Evolutionary conservation across 2,888 invertebrate genomes (phyloP), one percentile per base, ranked within the genome.

Genomic region (Amblyjoppa fuscipennis): DNA sequence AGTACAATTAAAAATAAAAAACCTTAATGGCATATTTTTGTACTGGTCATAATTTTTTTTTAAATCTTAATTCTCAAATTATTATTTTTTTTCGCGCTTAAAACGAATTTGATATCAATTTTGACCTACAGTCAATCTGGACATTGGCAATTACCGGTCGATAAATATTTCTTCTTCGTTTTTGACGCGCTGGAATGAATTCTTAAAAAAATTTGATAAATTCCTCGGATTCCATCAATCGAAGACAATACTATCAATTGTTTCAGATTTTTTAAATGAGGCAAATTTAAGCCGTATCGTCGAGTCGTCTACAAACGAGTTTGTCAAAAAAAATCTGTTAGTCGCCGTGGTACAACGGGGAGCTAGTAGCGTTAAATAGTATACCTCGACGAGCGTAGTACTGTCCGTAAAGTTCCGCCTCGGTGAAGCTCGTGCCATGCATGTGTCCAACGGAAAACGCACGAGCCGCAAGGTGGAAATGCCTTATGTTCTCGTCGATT

Each of bases 401-500:
- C 68, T 20, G 41, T 11, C 70, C 64, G 69, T 56, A 66, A 76
- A 88, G 90, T 89, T 87, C 89, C 90, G 90, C 85, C 90, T 90
- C 88, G 89, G 75, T 89, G 90, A 89, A 83, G 86, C 85, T 87
- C 81, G 83, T 83, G 83, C 74, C 79, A 61, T 20, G 84, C 71
- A 79, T 76, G 79, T 86, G 87, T 86, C 84, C 87, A 90, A 90
- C 89, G 90, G 90, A 90, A 90, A 90, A 88, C 73, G 85, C 85
- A 77, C 84, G 86, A 87, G 86, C 64, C 86, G 88, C 88, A 89
- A 90, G 89, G 89, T 90, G 90, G 89, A 90, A 90, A 90, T 89
- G 87, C 88, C 86, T 87, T 88, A 87, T 87, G 89, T 87, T 84
- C 49, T 51, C 75, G 80, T 85, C 80, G 86, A 84, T 89, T 89